Evolutionary conservation across 2,888 invertebrate genomes (phyloP), one percentile per base, ranked within the genome.

Genomic region (Plebejus argus): DNA sequence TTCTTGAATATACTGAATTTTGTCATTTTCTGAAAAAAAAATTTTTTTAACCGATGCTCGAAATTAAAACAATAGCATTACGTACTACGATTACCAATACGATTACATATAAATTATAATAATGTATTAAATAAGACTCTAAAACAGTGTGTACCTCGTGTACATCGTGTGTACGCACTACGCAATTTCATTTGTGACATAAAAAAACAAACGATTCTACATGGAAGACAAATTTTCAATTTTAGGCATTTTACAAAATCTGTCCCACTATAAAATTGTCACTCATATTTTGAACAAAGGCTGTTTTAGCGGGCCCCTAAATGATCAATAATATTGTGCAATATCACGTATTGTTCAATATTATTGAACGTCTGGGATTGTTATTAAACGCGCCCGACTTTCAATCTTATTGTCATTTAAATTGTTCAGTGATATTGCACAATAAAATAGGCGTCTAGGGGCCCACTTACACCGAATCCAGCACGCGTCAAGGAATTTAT

Each of bases 161-260:
- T n/a, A n/a, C n/a, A n/a, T n/a, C 15, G 15, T 33, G 18, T 70
- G 33, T 35, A 35, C n/a, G 28, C n/a, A 70, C 18, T 70, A 35
- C n/a, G 28, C n/a, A 70, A 18, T 35, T 33, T 70, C 1, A 33
- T 18, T 70, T 70, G 70, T 35, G 70, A 70, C 35, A 35, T 15
- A 70, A 18, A 70, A 18, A 70, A 35, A 3, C 20, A 70, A 70
- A 35, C 18, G n/a, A 70, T 7, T 18, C 23, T 70, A 70, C 33
- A 33, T 70, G 70, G 70, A 70, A 70, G 70, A 70, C 70, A 70
- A 70, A 28, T 70, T 33, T 70, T 70, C 20, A 61, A 70, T 35
- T 70, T n/a, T 35, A 35, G 18, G 33, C 33, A 70, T 70, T 5
- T n/a, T 18, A 18, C 2, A 35, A 70, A 70, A 18, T 18, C 18